Base-by-base conservation (phyloP, 92 coral and sea anemone genomes). In the Anthopleura xanthogrammica region DNA sequence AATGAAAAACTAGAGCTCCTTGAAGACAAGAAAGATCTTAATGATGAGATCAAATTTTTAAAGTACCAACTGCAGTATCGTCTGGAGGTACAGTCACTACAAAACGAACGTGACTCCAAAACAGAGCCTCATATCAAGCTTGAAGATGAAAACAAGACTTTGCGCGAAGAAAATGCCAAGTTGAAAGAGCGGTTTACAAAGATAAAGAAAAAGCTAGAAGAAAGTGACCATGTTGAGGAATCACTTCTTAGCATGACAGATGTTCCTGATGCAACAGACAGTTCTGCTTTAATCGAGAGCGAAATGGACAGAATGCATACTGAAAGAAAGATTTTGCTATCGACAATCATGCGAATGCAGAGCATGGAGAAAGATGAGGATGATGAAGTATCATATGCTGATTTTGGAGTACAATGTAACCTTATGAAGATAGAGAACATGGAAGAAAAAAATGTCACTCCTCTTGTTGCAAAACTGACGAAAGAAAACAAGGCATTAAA, bases 281-380 rank as follows among this genome's bases (percentile, higher is more conserved):
- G 84, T 5, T 72, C 52, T 41, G 90, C 82, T 24, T 79, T 72
- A 41, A 76, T 86, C 70, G 89, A 89, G 78, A 86, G 82, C 0
- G 95, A 94, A n/a, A 85, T 91, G 23, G 92, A 75, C 14, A 84
- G 87, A 24, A 68, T 94, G 22, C 83, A 91, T 71, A 92, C 74
- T 76, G 98, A 94, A 75, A 85, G 98, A 65, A 91, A 94, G 77
- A 90, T 94, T 56, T 88, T 94, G n/a, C 92, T 94, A 57, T 86
- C 95, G 42, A 89, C 98, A 12, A 85, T 94, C 24, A 81, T 86
- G 87, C 85, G 86, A 82, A 87, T 91, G 78, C 98, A 94, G 65
- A 87, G 81, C 58, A 81, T 77, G 46, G 92, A 94, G 55, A 82
- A 78, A 36, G 82, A 66, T 43, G 86, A 42, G 52, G 84, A 58